These are phyloP conservation scores for Eudemis profundana DNA, from an alignment of 2,888 invertebrate genomes.

Conservation along the genomic window DNA sequence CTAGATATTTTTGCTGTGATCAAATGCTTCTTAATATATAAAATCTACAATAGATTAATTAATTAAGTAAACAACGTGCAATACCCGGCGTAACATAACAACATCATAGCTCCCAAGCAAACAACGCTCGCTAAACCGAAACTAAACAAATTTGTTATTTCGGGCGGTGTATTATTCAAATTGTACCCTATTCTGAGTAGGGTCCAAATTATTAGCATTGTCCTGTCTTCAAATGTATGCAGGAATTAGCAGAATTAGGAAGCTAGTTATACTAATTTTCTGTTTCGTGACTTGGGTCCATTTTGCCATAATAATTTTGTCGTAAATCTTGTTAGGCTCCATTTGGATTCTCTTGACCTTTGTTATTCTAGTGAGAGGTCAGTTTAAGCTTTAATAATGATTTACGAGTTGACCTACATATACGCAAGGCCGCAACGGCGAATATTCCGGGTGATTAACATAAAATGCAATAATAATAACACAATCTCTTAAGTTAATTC, in stretches of 20 bases:
- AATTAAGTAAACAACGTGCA: no score
- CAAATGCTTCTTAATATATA: no score
- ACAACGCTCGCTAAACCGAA: not conserved
- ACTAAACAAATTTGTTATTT: constrained; percentile 37
- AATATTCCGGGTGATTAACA: no score
- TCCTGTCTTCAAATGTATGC: constrained; percentile 49
- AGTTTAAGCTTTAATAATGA: constrained; percentile 16
- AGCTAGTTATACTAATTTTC: constrained; percentile 34
- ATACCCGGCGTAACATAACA: no score
- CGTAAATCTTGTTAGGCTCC: constrained; percentile 38
- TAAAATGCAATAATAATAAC: no score
- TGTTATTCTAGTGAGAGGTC: constrained; percentile 32
- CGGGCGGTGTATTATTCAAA: constrained; percentile 47
- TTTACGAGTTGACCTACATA: constrained; percentile 30
- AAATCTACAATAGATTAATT: not conserved
- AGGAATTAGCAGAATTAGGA: constrained; percentile 49
- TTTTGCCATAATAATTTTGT: constrained; percentile 31
- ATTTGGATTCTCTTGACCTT: constrained; percentile 38
- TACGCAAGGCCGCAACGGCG: no score
- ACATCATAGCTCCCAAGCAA: not conserved
- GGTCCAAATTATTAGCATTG: constrained; percentile 49
- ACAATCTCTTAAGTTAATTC: no score
- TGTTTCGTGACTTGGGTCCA: constrained; percentile 17
- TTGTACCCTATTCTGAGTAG: constrained; percentile 53
- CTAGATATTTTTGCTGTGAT: no score